Conservation (phyloP, 1,140 invertebrate species). For the Sycophila sp. region DNA sequence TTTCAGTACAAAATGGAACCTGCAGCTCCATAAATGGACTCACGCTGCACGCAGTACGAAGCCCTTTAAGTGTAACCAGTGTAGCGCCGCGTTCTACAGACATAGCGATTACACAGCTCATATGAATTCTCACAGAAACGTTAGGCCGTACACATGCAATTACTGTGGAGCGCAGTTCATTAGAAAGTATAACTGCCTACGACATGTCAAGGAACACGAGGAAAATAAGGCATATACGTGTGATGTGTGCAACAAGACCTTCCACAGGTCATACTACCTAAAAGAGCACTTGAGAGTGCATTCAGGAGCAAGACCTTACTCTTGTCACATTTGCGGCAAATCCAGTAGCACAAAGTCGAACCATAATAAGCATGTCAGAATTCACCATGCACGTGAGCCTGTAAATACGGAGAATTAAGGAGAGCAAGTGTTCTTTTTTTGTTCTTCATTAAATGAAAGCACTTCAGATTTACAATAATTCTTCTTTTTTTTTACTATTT, state of each 20-base stretch:
- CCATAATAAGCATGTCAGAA: slow-evolving; percentile 88
- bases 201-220: slow-evolving; percentile 91
- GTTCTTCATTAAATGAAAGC: too few relatives aligned
- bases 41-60: slow-evolving; percentile 84
- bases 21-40: slow-evolving; percentile 89
- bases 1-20: slow-evolving; percentile 89
- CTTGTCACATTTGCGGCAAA: slow-evolving; percentile 88
- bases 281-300: slow-evolving; percentile 88
- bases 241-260: slow-evolving; percentile 86
- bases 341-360: slow-evolving; percentile 87
- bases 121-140: slow-evolving; percentile 83
- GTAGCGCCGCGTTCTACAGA: slow-evolving; percentile 83
- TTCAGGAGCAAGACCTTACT: slow-evolving; percentile 82
- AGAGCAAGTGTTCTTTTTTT: not conserved
- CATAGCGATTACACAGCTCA: slow-evolving; percentile 83
- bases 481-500: not conserved
- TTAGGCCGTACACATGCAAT: slow-evolving; percentile 88
- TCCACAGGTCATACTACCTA: slow-evolving; percentile 87
- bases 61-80: slow-evolving; percentile 86
- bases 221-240: slow-evolving; percentile 89
- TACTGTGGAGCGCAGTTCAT: slow-evolving; percentile 94
- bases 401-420: slow-evolving; percentile 83
- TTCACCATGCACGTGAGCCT: slow-evolving; percentile 86
- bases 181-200: slow-evolving; percentile 89
- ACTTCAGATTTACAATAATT: too few relatives aligned